These are phyloP conservation scores for Seira ritae DNA, from an alignment of 2,888 invertebrate species.

Conservation along the genomic window DNA sequence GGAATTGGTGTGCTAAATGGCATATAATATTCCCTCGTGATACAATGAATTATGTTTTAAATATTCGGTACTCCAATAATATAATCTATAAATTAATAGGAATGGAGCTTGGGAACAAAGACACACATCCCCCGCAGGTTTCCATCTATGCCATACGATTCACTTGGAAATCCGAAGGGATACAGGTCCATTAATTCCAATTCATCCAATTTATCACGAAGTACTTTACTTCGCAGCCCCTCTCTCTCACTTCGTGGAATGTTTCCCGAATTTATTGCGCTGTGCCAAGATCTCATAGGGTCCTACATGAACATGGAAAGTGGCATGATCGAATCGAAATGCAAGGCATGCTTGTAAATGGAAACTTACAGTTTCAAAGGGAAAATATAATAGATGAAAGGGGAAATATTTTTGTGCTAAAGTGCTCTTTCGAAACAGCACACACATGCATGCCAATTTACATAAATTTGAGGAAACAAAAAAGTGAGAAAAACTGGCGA, in stretches of 20 bases:
- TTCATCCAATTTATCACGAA: slow-evolving; percentile 56
- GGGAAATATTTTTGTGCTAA: neutral
- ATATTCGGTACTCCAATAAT: slow-evolving; percentile 37
- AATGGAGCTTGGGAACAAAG: slow-evolving; percentile 43
- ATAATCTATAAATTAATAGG: slow-evolving; percentile 58
- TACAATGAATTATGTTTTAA: slow-evolving; percentile 44
- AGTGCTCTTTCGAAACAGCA: neutral
- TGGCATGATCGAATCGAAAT: slow-evolving; percentile 34
- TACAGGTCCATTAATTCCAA: slow-evolving; percentile 66
- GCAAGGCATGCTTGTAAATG: slow-evolving; percentile 2
- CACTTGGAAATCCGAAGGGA: slow-evolving; percentile 57
- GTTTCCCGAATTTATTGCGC: neutral
- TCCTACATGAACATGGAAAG: slow-evolving; percentile 28
- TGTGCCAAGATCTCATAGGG: slow-evolving; percentile 6
- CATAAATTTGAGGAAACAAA: slow-evolving; percentile 27
- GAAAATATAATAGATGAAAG: neutral
- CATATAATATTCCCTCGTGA: slow-evolving; percentile 45
- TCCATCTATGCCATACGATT: slow-evolving; percentile 51
- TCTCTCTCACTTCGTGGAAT: slow-evolving; percentile 15
- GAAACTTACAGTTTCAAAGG: no score
- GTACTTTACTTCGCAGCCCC: neutral
- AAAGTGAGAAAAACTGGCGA: neutral
- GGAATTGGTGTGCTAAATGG: slow-evolving; percentile 26
- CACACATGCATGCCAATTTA: slow-evolving; percentile 33
- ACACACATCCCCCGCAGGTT: slow-evolving; percentile 45